Percentiles rank a stretch among this genome's conserved stretches.
These are phyloP conservation scores for Drosophila affinis DNA, from an alignment of 2,888 invertebrate species.

Conservation along the genomic window DNA sequence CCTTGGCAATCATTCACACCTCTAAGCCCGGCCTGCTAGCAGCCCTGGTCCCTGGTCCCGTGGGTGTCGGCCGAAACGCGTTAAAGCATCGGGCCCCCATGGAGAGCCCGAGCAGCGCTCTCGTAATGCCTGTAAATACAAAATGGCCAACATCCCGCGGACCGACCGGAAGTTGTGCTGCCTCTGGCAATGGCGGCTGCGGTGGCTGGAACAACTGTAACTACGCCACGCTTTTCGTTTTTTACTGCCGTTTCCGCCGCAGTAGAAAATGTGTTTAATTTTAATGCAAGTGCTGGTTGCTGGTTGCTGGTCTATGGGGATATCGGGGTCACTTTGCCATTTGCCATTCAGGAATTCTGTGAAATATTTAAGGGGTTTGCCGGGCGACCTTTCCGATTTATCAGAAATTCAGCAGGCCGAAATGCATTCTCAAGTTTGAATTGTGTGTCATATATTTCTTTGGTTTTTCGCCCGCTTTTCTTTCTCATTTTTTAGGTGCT, in stretches of 20 bases:
- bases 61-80: constrained; percentile 51
- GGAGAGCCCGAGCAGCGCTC: constrained; percentile 30
- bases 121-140: constrained; percentile 62
- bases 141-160: constrained; percentile 70
- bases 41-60: constrained; percentile 26
- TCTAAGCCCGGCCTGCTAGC: constrained; percentile 48
- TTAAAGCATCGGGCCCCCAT: constrained; percentile 40
- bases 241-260: constrained; percentile 69
- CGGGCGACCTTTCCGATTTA: constrained; percentile 37
- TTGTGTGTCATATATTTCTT: constrained; percentile 63
- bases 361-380: background rate
- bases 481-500: background rate
- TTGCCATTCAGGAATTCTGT: background rate
- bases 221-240: constrained; percentile 52
- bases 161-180: constrained; percentile 56
- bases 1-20: constrained; percentile 69
- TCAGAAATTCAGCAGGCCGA: constrained; percentile 57
- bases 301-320: background rate
- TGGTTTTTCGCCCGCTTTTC: background rate
- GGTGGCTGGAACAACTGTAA: constrained; percentile 17
- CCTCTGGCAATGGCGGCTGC: constrained; percentile 27
- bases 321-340: background rate
- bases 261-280: constrained; percentile 73
- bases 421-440: constrained; percentile 71
- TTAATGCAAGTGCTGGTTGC: constrained; percentile 56